Base-by-base conservation (phyloP, 2,888 invertebrate species). In the Diaphora mendica region DNA sequence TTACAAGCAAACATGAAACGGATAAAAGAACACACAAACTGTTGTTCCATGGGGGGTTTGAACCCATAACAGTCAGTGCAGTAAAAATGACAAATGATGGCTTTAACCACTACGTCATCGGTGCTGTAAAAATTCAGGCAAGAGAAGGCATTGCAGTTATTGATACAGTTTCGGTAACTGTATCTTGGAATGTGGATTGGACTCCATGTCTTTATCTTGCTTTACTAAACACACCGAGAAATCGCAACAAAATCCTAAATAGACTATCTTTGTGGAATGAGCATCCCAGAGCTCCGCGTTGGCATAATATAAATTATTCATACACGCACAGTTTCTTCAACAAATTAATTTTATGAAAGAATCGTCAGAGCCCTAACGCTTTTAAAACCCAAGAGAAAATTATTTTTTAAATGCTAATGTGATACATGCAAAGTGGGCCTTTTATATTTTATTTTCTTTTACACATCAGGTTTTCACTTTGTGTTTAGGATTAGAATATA, bases 231-330 rank as follows among this genome's bases (percentile, higher is more conserved):
- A 48, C 42, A 20, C 62, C 30, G 39, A 26, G 13, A n/a, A 51
- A 44, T 44, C n/a, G 48, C 20, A n/a, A 39, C 30, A 4, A 23
- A 17, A 42, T 3, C n/a, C 26, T 42, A 44, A 62, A 71, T 66
- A 71, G 26, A 26, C 55, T 39, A 59, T 59, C 23, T 59, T n/a
- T 62, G 59, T 59, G 17, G 15, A 42, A 42, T 30, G 33, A 59
- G 33, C 33, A n/a, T 55, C 55, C 42, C 71, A 39, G 26, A 42
- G 20, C 23, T 67, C n/a, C 30, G 42, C 59, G 64, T 68, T 13
- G 48, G 15, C 42, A 65, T 73, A 66, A 72, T 55, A 77, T 75
- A 65, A 71, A 81, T 82, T 80, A 82, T 81, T 81, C 78, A 80
- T 75, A 72, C 68, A 33, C 70, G 13, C 64, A 68, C 73, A 48